Conservation (phyloP, 2,797 vertebrate genomes). For the Pteropus rufus region DNA sequence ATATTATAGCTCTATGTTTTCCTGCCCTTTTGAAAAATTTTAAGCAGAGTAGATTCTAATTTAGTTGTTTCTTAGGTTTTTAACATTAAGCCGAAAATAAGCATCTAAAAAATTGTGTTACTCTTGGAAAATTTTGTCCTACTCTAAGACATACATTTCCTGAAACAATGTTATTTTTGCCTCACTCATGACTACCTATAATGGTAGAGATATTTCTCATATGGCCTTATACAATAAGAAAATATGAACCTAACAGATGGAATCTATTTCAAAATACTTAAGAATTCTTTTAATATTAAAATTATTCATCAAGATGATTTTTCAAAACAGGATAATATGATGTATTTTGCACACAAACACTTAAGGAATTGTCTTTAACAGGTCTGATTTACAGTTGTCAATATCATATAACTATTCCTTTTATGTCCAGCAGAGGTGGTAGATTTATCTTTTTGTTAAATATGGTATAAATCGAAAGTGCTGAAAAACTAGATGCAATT, state of each 20-base stretch:
- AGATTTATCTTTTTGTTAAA: neutral
- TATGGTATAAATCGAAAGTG: neutral
- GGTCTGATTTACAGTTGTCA: neutral
- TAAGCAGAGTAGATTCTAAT: neutral
- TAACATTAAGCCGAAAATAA: constrained; percentile 32
- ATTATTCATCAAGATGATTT: neutral
- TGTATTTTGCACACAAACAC: neutral
- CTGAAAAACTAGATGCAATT: neutral
- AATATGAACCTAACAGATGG: constrained; percentile 32
- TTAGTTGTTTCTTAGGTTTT: constrained; percentile 33
- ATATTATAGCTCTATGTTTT: neutral
- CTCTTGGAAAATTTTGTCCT: neutral
- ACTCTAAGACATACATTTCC: constrained; percentile 14
- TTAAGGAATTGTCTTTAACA: constrained; percentile 29
- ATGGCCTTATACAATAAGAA: neutral
- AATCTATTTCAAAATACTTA: neutral
- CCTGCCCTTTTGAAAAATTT: neutral
- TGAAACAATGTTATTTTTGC: constrained; percentile 52
- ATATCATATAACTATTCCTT: neutral
- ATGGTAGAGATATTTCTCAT: constrained; percentile 26
- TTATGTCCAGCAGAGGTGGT: neutral
- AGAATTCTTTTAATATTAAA: neutral
- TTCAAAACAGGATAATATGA: neutral
- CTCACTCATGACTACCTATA: constrained; percentile 27
- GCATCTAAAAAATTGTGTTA: constrained; percentile 8